Base-by-base conservation (phyloP, 2,113 vertebrate genomes). In the Macrotus californicus region DNA sequence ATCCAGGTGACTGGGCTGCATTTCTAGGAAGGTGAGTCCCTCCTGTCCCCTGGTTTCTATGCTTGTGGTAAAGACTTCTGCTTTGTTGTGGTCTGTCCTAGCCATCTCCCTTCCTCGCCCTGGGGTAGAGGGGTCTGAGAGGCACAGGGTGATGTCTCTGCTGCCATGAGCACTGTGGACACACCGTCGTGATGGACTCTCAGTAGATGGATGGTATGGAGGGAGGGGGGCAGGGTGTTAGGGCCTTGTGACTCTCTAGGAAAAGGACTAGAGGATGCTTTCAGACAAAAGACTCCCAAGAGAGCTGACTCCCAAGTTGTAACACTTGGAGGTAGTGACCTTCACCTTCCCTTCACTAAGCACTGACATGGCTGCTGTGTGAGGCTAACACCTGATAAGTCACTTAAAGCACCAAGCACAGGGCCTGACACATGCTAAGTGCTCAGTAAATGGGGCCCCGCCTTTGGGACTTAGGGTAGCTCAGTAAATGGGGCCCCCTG, bases 181-280 rank as follows among this genome's bases (percentile, higher is more conserved):
- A 3, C 8, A 0, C n/a, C 0, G 0, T 24, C 15, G 0, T 43
- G 41, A 56, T n/a, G 31, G 39, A 34, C 10, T 2, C 39, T 39
- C 15, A 13, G 59, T 4, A 8, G n/a, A 4, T 24, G 11, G n/a
- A 4, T 24, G 18, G 31, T 7, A 2, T 15, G 22, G 18, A 48
- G 26, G 48, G 11, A 75, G 11, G 18, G 24, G 14, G 67, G 6
- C 46, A 16, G n/a, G 56, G 13, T 39, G 31, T 10, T 14, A 24
- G 46, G 52, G 16, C 19, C 41, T n/a, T 5, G 5, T 50, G 94
- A 50, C 59, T 76, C 34, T 41, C 52, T 4, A 50, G 48, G 46
- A 50, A 29, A 41, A 79, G n/a, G 31, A 22, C 12, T n/a, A 50
- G 11, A 61, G 24, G 59, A 61, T 31, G 26, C 26, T 77, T 79